phyloP scores from a whole-genome alignment of 2,113 vertebrate species.

The Platysternon megacephalum region DNA sequence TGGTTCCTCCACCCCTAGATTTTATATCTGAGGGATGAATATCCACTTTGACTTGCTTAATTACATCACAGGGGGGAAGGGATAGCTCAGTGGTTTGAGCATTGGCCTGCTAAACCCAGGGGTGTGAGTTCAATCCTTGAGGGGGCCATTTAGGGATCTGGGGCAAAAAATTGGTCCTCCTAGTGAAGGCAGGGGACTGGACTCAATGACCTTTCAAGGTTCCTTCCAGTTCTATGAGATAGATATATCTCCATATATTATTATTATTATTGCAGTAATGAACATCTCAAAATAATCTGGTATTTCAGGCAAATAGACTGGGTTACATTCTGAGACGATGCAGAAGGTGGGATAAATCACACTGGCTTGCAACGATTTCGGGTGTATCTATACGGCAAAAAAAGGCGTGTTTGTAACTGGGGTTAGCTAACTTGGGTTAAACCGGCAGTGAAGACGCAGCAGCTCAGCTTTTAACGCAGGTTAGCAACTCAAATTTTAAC shows the following conservation, averaged over 20 bases:
- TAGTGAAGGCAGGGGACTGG: too few species aligned
- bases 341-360: neutral
- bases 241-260: too few species aligned
- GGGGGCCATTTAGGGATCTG: too few species aligned
- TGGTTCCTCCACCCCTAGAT: neutral
- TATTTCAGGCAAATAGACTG: constrained; percentile 16
- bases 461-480: neutral
- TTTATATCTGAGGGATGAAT: neutral
- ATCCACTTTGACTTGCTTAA: neutral
- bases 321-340: neutral
- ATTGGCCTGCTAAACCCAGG: too few species aligned
- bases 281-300: neutral
- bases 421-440: neutral
- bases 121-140: too few species aligned
- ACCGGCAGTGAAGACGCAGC: neutral
- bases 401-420: neutral
- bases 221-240: too few species aligned
- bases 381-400: neutral
- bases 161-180: too few species aligned
- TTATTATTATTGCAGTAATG: too few species aligned
- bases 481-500: neutral
- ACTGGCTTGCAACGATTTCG: neutral
- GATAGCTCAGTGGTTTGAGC: too few species aligned
- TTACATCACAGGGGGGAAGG: too few species aligned
- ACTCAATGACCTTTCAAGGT: too few species aligned